These are phyloP conservation scores for Thyatira batis DNA, from an alignment of 2,888 invertebrate genomes.

Conservation along the genomic window DNA sequence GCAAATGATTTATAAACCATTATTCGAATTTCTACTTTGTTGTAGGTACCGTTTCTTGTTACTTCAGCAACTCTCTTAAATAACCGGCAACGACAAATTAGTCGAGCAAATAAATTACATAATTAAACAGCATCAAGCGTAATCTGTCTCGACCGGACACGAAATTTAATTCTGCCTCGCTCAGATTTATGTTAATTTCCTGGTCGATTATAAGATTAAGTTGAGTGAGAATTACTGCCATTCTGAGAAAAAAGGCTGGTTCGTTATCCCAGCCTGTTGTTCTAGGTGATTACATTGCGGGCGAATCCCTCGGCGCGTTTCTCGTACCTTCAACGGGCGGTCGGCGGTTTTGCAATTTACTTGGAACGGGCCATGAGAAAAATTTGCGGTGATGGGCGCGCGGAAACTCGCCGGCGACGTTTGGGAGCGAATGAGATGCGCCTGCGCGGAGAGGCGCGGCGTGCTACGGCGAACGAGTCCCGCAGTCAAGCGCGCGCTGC, in stretches of 20 bases:
- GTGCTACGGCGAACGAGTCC: constrained; percentile 30
- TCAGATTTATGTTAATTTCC: constrained; percentile 53
- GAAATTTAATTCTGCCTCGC: constrained; percentile 42
- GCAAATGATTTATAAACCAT: not conserved
- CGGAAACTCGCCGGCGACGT: constrained; percentile 26
- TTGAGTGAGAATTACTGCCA: constrained; percentile 58
- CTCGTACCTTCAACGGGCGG: constrained; percentile 60
- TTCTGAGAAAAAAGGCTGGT: constrained; percentile 49
- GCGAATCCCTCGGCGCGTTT: constrained; percentile 58
- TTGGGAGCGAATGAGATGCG: constrained; percentile 40
- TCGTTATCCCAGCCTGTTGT: constrained; percentile 68
- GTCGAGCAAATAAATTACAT: constrained; percentile 7
- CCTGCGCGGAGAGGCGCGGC: constrained; percentile 44
- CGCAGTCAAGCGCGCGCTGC: constrained; percentile 58
- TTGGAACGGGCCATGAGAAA: constrained; percentile 69
- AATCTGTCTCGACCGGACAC: constrained; percentile 29
- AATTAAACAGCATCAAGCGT: constrained; percentile 36
- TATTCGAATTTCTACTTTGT: too few species aligned
- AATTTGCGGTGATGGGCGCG: constrained; percentile 59
- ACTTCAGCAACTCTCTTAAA: too few species aligned
- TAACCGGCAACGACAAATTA: not conserved
- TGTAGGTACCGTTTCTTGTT: not conserved
- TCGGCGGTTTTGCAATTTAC: constrained; percentile 76
- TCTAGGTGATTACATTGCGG: constrained; percentile 68
- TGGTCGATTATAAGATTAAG: constrained; percentile 60